Percentiles rank a stretch among this genome's conserved stretches.
phyloP scores from a whole-genome alignment of 1,140 invertebrate genomes.

The Heliothis virescens region DNA sequence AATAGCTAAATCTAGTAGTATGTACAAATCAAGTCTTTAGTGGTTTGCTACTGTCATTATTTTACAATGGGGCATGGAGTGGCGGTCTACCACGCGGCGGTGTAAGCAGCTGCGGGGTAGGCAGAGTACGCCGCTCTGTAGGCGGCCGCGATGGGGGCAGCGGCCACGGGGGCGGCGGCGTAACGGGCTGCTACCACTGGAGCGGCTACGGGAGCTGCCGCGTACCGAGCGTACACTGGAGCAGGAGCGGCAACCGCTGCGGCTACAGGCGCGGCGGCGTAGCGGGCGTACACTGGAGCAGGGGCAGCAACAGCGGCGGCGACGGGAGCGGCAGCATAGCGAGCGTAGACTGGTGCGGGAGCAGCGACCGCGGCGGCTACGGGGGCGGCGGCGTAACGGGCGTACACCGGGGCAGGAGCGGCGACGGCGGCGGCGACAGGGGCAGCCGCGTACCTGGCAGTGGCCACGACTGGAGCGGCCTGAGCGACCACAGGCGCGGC shows the following conservation, averaged over 20 bases:
- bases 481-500: background rate
- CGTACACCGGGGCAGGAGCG: background rate
- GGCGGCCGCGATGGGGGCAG: slow-evolving; percentile 34
- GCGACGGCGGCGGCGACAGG: slow-evolving; percentile 30
- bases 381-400: too few relatives aligned
- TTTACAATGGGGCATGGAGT: background rate
- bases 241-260: slow-evolving; percentile 58
- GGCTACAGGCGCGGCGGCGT: slow-evolving; percentile 54
- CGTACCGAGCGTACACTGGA: slow-evolving; percentile 59
- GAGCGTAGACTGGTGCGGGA: slow-evolving; percentile 2
- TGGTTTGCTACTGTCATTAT: slow-evolving; percentile 20
- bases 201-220: slow-evolving; percentile 53
- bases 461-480: too few relatives aligned
- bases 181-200: slow-evolving; percentile 55
- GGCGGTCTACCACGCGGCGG: slow-evolving; percentile 28
- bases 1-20: slow-evolving; percentile 59
- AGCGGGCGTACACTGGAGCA: slow-evolving; percentile 3
- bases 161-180: slow-evolving; percentile 50
- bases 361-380: slow-evolving; percentile 26
- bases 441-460: too few relatives aligned
- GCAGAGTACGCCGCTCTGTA: slow-evolving; percentile 56
- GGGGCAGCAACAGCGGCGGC: slow-evolving; percentile 41
- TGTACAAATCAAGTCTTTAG: slow-evolving; percentile 78
- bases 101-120: slow-evolving; percentile 49
- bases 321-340: slow-evolving; percentile 52